These are phyloP conservation scores for Siniperca undulata DNA, from an alignment of 2,797 vertebrate genomes.

Conservation along the genomic window DNA sequence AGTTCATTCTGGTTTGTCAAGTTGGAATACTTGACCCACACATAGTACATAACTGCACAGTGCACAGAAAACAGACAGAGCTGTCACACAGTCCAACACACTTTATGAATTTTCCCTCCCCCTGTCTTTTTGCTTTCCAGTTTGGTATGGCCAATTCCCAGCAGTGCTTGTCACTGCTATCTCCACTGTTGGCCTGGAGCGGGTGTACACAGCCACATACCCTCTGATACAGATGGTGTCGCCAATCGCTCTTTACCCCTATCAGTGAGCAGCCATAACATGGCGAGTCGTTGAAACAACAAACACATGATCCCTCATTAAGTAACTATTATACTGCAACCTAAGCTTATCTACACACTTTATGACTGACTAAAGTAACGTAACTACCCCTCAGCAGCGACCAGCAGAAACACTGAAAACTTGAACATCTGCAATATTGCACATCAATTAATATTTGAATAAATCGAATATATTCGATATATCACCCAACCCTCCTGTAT, in stretches of 20 bases:
- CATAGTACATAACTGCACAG: constrained; percentile 37
- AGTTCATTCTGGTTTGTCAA: constrained; percentile 33
- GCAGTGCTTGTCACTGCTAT: constrained; percentile 18
- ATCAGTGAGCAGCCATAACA: constrained; percentile 33
- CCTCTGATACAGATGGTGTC: constrained; percentile 32
- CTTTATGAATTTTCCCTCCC: constrained; percentile 44
- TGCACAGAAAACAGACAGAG: constrained; percentile 48
- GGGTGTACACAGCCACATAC: constrained; percentile 10
- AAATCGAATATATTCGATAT: too few species aligned
- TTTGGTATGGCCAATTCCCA: constrained; percentile 39
- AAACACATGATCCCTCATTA: constrained; percentile 34
- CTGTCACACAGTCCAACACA: constrained; percentile 36
- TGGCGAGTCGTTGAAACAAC: constrained; percentile 27
- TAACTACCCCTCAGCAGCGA: too few species aligned
- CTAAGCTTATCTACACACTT: too few species aligned
- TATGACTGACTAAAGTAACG: too few species aligned
- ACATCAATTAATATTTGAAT: too few species aligned
- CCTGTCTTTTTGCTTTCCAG: constrained; percentile 13
- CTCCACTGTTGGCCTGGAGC: constrained; percentile 27
- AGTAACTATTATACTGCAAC: too few species aligned
- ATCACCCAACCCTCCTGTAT: not conserved
- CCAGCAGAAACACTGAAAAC: too few species aligned
- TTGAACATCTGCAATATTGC: too few species aligned
- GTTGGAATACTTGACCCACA: constrained; percentile 38
- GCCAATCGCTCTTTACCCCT: constrained; percentile 17